Percentiles rank a stretch among this genome's conserved stretches.
Evolutionary conservation across 1,140 invertebrate genomes (phyloP).

Genomic region (Gonioctena quinquepunctata): DNA sequence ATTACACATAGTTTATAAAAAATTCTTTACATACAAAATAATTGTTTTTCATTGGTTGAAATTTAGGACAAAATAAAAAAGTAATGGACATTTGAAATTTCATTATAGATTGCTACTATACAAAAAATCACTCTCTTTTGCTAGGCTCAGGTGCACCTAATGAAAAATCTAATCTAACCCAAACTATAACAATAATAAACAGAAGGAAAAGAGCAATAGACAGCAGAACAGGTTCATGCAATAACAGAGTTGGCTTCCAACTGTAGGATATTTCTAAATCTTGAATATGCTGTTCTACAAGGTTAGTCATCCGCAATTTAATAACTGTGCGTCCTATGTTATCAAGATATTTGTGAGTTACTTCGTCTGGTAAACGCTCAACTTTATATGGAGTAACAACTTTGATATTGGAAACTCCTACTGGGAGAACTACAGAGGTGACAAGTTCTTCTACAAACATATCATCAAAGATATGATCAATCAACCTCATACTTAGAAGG

Average conservation of each 20-base stretch:
- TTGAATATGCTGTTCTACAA: slow-evolving; percentile 97
- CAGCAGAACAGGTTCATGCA: slow-evolving; percentile 92
- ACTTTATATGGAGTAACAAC: slow-evolving; percentile 84
- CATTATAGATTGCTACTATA: too few relatives aligned
- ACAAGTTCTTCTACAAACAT: slow-evolving; percentile 92
- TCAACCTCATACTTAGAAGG: slow-evolving; percentile 85
- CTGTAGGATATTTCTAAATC: slow-evolving; percentile 86
- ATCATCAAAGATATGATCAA: slow-evolving; percentile 97
- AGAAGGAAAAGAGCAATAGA: slow-evolving; percentile 86
- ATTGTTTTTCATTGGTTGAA: too few relatives aligned
- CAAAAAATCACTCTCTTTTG: slow-evolving; percentile 44
- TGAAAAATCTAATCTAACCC: slow-evolving; percentile 94
- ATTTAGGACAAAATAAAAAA: too few relatives aligned
- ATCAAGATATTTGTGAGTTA: slow-evolving; percentile 95
- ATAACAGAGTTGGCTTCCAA: slow-evolving; percentile 82
- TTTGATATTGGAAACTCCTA: slow-evolving; percentile 83
- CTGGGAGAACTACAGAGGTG: slow-evolving; percentile 92
- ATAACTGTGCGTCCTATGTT: slow-evolving; percentile 90
- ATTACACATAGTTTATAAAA: too few relatives aligned
- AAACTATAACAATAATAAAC: slow-evolving; percentile 91
- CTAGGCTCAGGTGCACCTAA: slow-evolving; percentile 61
- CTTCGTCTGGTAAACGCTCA: slow-evolving; percentile 70
- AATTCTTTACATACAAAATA: too few relatives aligned
- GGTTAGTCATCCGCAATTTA: slow-evolving; percentile 81
- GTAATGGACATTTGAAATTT: too few relatives aligned